Conservation (phyloP, 2,113 vertebrate species). For the Pholis gunnellus region DNA sequence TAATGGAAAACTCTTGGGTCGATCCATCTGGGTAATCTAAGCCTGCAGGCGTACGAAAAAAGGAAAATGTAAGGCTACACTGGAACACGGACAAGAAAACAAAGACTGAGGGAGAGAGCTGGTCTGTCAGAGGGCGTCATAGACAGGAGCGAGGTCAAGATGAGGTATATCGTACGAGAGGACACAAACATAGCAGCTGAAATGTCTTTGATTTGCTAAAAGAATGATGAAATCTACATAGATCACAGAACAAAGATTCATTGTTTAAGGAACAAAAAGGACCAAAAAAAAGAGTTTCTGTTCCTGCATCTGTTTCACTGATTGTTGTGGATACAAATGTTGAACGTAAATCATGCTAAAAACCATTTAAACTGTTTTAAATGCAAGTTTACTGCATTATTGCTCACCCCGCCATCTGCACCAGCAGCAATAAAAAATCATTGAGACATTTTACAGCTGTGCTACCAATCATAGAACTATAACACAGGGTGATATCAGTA, state of each 20-base stretch:
- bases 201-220: constrained; percentile 8
- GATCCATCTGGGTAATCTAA: constrained; percentile 73
- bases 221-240: constrained; percentile 1
- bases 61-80: constrained; percentile 57
- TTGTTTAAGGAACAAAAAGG: background rate
- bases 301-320: background rate
- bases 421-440: background rate
- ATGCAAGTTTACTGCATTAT: background rate
- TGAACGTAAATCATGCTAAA: background rate
- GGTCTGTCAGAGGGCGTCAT: constrained; percentile 33
- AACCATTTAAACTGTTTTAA: background rate
- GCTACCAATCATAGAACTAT: constrained; percentile 20
- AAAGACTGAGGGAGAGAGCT: constrained; percentile 42
- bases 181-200: background rate
- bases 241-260: background rate
- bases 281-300: background rate
- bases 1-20: constrained; percentile 69
- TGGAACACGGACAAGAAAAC: constrained; percentile 55
- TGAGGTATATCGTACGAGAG: constrained; percentile 36
- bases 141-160: constrained; percentile 17
- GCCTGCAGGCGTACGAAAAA: constrained; percentile 59
- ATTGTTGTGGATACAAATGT: background rate
- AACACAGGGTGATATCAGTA: constrained; percentile 16
- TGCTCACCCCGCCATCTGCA: background rate
- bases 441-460: constrained; percentile 29